A percentile compares a stretch with the other conserved stretches of the same genome.
phyloP scores from a whole-genome alignment of 2,113 vertebrate species.

The Pantherophis guttatus region DNA sequence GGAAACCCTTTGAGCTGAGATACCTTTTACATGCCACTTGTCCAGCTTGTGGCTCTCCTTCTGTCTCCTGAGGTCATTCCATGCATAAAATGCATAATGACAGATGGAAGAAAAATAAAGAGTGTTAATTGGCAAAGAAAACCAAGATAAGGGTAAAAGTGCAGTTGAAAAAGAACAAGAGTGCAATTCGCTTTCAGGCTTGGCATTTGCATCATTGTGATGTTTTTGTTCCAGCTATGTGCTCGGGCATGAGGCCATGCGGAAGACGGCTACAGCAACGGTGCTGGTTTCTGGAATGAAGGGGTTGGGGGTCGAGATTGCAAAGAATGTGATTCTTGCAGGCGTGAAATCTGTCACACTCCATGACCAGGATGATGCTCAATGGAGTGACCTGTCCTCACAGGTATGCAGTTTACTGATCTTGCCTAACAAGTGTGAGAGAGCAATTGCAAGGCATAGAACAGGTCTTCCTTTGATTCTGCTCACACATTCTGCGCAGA shows the following conservation, averaged over 20 bases:
- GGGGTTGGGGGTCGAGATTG: conserved; percentile 86
- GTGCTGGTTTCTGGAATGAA: conserved; percentile 84
- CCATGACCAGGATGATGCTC: conserved; percentile 71
- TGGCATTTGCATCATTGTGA: background rate
- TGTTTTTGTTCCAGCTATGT: conserved; percentile 73
- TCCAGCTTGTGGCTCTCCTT: background rate
- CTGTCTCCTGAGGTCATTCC: background rate
- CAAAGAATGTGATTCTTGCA: conserved; percentile 83
- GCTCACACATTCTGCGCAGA: background rate
- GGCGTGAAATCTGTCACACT: conserved; percentile 84
- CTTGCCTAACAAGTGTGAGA: background rate
- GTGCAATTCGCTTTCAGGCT: background rate
- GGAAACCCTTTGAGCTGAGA: background rate
- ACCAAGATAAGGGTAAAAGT: background rate
- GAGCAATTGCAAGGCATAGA: background rate
- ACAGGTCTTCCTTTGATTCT: background rate
- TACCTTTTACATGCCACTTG: background rate
- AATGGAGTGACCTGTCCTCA: conserved; percentile 74
- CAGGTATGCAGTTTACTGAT: conserved; percentile 71
- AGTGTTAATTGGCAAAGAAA: background rate
- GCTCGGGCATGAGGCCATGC: conserved; percentile 77
- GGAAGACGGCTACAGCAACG: conserved; percentile 64
- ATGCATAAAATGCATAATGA: background rate
- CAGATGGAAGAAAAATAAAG: background rate
- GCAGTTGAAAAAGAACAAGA: background rate